These are phyloP conservation scores for Odontocerum albicorne DNA, from an alignment of 2,888 invertebrate genomes.

Conservation along the genomic window DNA sequence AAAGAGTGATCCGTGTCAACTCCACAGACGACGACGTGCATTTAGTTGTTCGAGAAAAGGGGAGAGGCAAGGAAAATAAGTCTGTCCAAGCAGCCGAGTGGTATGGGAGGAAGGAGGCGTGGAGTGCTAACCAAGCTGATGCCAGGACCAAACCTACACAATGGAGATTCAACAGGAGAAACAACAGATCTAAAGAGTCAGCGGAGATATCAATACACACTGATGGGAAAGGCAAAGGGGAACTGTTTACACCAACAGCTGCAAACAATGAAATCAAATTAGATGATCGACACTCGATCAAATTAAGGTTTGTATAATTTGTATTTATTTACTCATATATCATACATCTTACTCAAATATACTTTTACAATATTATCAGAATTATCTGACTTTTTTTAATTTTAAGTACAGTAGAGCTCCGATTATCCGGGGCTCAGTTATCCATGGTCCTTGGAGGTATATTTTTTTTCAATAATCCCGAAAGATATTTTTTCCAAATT, in stretches of 20 bases:
- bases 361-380: no score
- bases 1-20: constrained; percentile 74
- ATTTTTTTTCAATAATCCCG: no score
- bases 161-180: constrained; percentile 74
- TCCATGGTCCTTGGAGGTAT: no score
- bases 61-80: constrained; percentile 71
- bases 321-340: not conserved
- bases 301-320: constrained; percentile 43
- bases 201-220: constrained; percentile 47
- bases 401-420: no score
- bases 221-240: constrained; percentile 44
- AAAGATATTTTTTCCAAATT: no score
- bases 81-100: constrained; percentile 76
- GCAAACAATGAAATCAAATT: constrained; percentile 44
- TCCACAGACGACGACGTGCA: constrained; percentile 74
- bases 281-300: constrained; percentile 34
- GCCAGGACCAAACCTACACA: constrained; percentile 68
- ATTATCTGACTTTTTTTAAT: no score
- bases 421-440: no score
- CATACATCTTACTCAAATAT: not conserved
- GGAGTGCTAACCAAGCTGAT: constrained; percentile 78
- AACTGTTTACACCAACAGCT: constrained; percentile 52
- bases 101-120: constrained; percentile 78
- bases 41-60: constrained; percentile 72
- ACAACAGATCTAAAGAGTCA: constrained; percentile 56